Base-by-base conservation (phyloP, 30 jellyfish, hydroid and myxozoan genomes). In the Cassiopea andromeda region DNA sequence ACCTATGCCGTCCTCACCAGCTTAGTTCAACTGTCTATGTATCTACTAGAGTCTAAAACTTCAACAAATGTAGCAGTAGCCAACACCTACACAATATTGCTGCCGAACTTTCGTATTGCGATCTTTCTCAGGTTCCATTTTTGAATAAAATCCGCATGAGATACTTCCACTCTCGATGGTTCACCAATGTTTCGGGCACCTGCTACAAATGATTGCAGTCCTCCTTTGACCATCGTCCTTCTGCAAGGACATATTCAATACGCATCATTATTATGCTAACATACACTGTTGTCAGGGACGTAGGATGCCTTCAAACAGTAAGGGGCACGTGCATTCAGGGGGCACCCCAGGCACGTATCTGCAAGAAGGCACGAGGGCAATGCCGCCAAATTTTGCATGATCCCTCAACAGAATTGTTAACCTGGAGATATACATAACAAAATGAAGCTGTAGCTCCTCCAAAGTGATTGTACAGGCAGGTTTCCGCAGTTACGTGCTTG, bases 71-170 rank as follows among this genome's bases (percentile, higher is more conserved):
- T 10, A 54, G 12, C 64, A 54, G 12, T 10, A 54, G 64, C 64
- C 64, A 54, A 54, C 15, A 61, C 90, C 1, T 27, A 81, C 90
- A 49, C 27, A 12, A 27, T 44, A 2, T 69, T 46, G 44, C 75
- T 81, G 13, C 69, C 90, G 47, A 67, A 64, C 46, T 81, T 64
- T 66, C 47, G 71, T 73, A 81, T 74, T 17, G 46, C 48, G 0
- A 81, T 73, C 17, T 81, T 67, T 27, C 73, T 81, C 18, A 81
- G 59, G 46, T 67, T 66, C 90, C 90, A 81, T 73, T 81, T 81
- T 58, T 81, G 90, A 68, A 68, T 15, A 7, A 79, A 79, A 8
- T 81, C 90, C 8, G 73, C 72, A 69, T 81, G 90, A 48, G 80
- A 71, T 9, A 81, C 50, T 69, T 45, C 49, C 4, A 81, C 5